Conservation (phyloP, 2,797 vertebrate species). For the Crocidura indochinensis region DNA sequence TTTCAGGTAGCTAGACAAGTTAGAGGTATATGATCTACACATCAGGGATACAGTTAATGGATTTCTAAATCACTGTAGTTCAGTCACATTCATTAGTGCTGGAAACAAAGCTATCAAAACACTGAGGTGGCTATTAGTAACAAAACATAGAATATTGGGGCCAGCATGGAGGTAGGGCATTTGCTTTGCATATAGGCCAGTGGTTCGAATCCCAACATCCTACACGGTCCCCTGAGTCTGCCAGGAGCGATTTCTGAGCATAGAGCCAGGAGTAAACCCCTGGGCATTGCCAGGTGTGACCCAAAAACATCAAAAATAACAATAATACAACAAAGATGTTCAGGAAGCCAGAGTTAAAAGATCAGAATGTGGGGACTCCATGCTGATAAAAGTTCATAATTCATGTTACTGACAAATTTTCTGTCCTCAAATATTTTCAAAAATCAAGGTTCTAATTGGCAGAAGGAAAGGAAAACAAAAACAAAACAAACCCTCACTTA, state of each 20-base stretch:
- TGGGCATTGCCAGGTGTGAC: too few species aligned
- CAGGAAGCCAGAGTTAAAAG: slow-evolving; percentile 25
- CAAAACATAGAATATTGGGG: slow-evolving; percentile 34
- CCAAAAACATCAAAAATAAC: too few species aligned
- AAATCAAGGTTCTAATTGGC: slow-evolving; percentile 15
- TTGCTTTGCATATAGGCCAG: too few species aligned
- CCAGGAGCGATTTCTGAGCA: too few species aligned
- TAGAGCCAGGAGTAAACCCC: too few species aligned
- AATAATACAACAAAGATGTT: slow-evolving; percentile 45
- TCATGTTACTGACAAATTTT: not conserved
- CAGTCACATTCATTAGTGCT: not conserved
- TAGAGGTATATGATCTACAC: not conserved
- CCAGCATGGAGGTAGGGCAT: too few species aligned
- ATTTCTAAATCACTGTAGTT: slow-evolving; percentile 49
- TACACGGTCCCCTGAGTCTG: too few species aligned
- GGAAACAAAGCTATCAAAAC: not conserved
- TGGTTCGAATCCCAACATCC: too few species aligned
- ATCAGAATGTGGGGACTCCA: not conserved
- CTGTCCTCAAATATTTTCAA: not conserved
- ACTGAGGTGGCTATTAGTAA: not conserved
- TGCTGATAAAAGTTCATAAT: not conserved
- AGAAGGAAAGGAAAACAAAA: slow-evolving; percentile 8
- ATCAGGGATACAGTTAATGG: not conserved
- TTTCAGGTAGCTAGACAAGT: not conserved
- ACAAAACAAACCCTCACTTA: not conserved